Evolutionary conservation across 2,888 invertebrate genomes (phyloP).

Genomic region (Chrysodeixis includens): DNA sequence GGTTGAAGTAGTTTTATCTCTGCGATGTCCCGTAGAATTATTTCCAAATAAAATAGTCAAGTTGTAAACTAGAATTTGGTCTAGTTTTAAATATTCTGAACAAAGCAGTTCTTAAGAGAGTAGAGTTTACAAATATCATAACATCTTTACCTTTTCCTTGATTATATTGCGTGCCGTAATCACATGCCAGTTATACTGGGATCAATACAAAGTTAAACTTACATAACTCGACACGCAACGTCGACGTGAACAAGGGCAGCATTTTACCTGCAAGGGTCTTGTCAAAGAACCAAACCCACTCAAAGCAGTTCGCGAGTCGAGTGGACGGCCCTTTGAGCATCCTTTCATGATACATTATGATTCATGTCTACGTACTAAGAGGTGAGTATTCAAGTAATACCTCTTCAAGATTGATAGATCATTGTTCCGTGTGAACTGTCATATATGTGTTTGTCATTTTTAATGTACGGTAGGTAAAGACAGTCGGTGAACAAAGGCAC

Average conservation of each 20-base stretch:
- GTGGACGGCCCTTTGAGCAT: conserved; percentile 3
- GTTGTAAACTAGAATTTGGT: too few relatives aligned
- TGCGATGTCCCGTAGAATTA: not conserved
- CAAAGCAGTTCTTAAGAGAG: too few relatives aligned
- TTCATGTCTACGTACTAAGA: not conserved
- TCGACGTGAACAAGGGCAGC: conserved; percentile 4
- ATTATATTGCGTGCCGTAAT: not conserved
- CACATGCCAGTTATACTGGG: not conserved
- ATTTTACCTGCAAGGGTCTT: not conserved
- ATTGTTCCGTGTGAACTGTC: not conserved
- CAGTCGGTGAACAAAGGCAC: too few relatives aligned
- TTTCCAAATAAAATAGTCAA: not conserved
- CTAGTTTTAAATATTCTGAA: too few relatives aligned
- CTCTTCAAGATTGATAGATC: not conserved
- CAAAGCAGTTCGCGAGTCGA: not conserved
- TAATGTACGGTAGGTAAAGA: too few relatives aligned
- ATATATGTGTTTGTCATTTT: too few relatives aligned
- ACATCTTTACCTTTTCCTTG: not conserved
- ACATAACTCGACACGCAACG: conserved; percentile 4
- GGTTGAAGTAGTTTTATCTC: not conserved
- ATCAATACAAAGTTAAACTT: conserved; percentile 4
- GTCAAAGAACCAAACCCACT: not conserved
- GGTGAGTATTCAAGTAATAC: not conserved
- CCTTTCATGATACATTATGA: conserved; percentile 3
- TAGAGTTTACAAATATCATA: too few relatives aligned